These are phyloP conservation scores for Hypothenemus hampei DNA, from an alignment of 1,140 invertebrate genomes.

Conservation along the genomic window DNA sequence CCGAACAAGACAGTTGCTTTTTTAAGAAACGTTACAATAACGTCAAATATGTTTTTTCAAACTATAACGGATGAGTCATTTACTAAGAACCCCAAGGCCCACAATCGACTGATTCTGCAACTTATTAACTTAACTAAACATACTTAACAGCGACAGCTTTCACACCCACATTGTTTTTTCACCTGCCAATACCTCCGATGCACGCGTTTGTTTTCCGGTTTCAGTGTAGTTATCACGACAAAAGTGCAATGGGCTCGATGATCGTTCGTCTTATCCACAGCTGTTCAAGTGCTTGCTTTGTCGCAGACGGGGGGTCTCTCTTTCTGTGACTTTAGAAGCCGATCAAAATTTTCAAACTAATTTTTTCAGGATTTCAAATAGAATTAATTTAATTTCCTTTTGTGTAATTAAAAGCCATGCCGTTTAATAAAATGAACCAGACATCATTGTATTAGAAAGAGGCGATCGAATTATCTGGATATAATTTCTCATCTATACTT, in stretches of 20 bases:
- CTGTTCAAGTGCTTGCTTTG: background rate
- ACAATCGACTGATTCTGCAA: background rate
- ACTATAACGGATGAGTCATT: background rate
- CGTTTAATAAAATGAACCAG: background rate
- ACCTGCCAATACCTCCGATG: background rate
- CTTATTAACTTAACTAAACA: background rate
- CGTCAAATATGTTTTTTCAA: background rate
- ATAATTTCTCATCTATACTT: no score
- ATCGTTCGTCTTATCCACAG: no score
- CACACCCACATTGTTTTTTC: conserved; percentile 4
- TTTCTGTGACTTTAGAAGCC: no score
- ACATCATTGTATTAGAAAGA: background rate
- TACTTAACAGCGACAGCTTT: background rate
- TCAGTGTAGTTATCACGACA: background rate
- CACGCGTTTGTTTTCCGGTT: background rate
- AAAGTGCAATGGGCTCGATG: background rate
- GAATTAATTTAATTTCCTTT: no score
- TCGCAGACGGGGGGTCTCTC: background rate
- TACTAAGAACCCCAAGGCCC: background rate
- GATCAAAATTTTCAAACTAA: no score
- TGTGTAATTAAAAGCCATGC: background rate
- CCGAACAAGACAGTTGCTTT: background rate
- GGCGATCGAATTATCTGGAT: no score
- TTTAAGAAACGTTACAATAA: background rate
- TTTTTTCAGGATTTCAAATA: background rate